These are phyloP conservation scores for Coelopa frigida DNA, from an alignment of 1,140 invertebrate species.

Conservation along the genomic window DNA sequence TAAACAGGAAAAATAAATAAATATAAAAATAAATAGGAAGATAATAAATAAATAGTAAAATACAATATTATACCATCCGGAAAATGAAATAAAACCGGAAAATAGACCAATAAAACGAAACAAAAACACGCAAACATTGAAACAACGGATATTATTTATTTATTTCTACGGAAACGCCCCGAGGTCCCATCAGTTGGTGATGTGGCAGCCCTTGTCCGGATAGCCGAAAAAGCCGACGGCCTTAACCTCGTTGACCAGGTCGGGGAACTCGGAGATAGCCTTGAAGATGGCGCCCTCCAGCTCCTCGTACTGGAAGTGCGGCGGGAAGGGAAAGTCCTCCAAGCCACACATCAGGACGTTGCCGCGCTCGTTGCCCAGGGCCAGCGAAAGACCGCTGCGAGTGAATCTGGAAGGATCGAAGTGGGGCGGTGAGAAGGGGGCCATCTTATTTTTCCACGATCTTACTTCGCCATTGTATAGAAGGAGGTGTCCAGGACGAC, in stretches of 20 bases:
- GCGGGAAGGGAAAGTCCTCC: constrained; percentile 59
- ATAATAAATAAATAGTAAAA: no score
- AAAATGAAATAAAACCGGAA: no score
- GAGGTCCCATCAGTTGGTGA: no score
- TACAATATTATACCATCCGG: no score
- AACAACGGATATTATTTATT: no score
- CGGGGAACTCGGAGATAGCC: constrained; percentile 54
- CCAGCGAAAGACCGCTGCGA: constrained; percentile 55
- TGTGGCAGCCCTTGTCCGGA: constrained; percentile 24
- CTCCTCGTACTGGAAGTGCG: constrained; percentile 55
- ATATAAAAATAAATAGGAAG: no score
- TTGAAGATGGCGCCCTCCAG: constrained; percentile 55
- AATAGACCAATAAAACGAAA: no score
- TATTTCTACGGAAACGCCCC: no score
- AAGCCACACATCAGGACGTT: constrained; percentile 57
- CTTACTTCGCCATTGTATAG: constrained; percentile 20
- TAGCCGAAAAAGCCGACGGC: constrained; percentile 47
- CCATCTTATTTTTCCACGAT: not conserved
- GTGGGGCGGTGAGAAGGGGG: not conserved
- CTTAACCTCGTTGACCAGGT: constrained; percentile 53
- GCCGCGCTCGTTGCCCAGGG: constrained; percentile 57
- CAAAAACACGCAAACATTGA: no score
- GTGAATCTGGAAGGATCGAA: constrained; percentile 51
- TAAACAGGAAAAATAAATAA: no score
- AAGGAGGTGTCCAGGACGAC: constrained; percentile 35